Percentiles rank a stretch among this genome's conserved stretches.
Evolutionary conservation across 2,113 vertebrate species (phyloP).

Genomic region (Burhinus bistriatus): DNA sequence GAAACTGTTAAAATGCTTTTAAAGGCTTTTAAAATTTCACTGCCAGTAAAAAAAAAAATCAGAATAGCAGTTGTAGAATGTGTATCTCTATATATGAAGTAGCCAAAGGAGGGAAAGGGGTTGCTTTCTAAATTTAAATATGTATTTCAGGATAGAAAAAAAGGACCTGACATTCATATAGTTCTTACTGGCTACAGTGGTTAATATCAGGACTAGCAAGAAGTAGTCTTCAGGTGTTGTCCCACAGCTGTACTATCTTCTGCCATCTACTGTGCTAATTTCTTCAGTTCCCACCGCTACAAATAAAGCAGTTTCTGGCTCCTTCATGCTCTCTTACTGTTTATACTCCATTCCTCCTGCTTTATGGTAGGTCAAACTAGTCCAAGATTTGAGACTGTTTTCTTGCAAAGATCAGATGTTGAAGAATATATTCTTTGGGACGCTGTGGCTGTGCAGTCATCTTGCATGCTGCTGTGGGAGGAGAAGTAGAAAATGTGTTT

Average conservation of each 20-base stretch:
- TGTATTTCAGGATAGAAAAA: neutral
- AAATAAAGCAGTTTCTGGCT: neutral
- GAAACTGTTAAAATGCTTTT: neutral
- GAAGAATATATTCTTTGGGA: neutral
- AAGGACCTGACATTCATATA: neutral
- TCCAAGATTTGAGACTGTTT: neutral
- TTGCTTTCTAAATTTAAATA: neutral
- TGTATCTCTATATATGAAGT: neutral
- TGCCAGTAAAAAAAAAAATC: neutral
- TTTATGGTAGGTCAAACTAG: neutral
- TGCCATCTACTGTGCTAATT: neutral
- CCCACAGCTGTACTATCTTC: neutral
- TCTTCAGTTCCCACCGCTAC: neutral
- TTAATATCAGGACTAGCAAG: neutral
- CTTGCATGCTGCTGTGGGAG: neutral
- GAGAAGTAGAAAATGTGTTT: neutral
- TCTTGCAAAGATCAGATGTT: neutral
- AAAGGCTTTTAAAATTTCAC: neutral
- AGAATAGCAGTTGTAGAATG: neutral
- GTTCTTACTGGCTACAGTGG: neutral
- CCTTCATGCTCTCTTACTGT: neutral
- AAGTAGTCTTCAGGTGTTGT: neutral
- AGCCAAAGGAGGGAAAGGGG: neutral
- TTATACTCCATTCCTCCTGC: neutral
- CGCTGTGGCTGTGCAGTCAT: neutral